Percentiles rank a stretch among this genome's conserved stretches.
These are phyloP conservation scores for Yponomeuta plumbellus DNA, from an alignment of 2,888 invertebrate species.

Conservation along the genomic window DNA sequence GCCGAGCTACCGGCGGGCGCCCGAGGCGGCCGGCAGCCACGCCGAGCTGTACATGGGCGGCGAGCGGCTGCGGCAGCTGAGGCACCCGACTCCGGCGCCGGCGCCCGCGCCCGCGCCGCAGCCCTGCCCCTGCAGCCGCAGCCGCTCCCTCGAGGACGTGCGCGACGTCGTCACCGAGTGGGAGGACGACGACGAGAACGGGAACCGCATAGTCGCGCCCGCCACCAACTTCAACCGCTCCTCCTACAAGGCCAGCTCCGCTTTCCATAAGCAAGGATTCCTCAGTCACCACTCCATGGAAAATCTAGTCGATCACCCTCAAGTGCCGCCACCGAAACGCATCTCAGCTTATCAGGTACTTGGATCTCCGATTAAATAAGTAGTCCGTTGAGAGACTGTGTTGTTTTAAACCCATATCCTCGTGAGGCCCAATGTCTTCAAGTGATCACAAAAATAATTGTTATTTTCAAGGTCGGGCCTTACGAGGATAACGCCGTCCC, in stretches of 20 bases:
- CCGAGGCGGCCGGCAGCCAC: constrained; percentile 75
- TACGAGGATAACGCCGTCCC: too few species aligned
- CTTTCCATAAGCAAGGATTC: constrained; percentile 65
- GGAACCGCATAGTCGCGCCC: constrained; percentile 74
- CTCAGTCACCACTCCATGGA: constrained; percentile 83
- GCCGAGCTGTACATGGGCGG: constrained; percentile 51
- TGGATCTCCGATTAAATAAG: neutral
- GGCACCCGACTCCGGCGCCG: constrained; percentile 29
- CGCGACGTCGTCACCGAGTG: constrained; percentile 79
- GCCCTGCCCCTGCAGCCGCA: constrained; percentile 79
- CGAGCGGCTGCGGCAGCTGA: constrained; percentile 35
- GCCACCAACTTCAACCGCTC: constrained; percentile 67
- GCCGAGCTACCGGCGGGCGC: constrained; percentile 81
- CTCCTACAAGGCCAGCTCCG: constrained; percentile 49
- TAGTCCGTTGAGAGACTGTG: too few species aligned
- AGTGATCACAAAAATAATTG: too few species aligned
- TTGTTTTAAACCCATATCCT: too few species aligned
- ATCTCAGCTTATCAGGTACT: constrained; percentile 73
- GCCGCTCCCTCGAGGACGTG: constrained; percentile 84
- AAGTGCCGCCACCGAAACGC: constrained; percentile 70
- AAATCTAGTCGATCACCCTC: constrained; percentile 78
- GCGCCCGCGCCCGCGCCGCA: constrained; percentile 43
- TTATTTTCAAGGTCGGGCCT: too few species aligned
- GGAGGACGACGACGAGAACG: constrained; percentile 81
- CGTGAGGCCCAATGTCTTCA: too few species aligned